These are phyloP conservation scores for Sebastes itinus DNA, from an alignment of 2,797 vertebrate species.

Conservation along the genomic window DNA sequence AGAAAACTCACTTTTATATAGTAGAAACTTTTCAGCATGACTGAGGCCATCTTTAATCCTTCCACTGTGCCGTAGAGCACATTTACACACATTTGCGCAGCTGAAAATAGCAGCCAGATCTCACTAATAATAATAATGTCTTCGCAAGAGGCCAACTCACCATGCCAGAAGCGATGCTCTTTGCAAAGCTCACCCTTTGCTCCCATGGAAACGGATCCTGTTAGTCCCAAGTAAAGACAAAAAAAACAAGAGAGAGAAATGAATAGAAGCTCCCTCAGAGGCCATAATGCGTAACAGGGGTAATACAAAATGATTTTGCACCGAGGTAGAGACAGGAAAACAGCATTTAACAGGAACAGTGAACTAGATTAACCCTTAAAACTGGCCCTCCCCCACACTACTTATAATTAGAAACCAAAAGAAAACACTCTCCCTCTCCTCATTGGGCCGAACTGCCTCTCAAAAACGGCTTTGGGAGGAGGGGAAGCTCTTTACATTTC, in stretches of 20 bases:
- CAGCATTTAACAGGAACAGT: background rate
- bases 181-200: constrained; percentile 95
- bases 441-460: background rate
- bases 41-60: background rate
- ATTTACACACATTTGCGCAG: background rate
- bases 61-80: background rate
- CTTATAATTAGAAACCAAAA: background rate
- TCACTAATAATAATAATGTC: background rate
- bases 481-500: constrained; percentile 37
- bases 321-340: background rate
- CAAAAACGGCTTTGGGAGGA: constrained; percentile 25
- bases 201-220: constrained; percentile 95
- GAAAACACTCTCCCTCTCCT: constrained; percentile 8
- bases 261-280: constrained; percentile 6
- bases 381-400: background rate
- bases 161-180: constrained; percentile 95
- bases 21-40: background rate
- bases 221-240: constrained; percentile 33
- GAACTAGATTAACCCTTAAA: background rate
- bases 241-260: constrained; percentile 9
- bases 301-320: background rate
- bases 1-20: background rate
- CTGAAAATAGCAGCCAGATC: constrained; percentile 2
- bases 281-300: background rate
- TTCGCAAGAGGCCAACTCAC: constrained; percentile 80